Percentiles rank a stretch among this genome's conserved stretches.
These are phyloP conservation scores for Parambassis ranga DNA, from an alignment of 2,797 vertebrate species.

Conservation along the genomic window DNA sequence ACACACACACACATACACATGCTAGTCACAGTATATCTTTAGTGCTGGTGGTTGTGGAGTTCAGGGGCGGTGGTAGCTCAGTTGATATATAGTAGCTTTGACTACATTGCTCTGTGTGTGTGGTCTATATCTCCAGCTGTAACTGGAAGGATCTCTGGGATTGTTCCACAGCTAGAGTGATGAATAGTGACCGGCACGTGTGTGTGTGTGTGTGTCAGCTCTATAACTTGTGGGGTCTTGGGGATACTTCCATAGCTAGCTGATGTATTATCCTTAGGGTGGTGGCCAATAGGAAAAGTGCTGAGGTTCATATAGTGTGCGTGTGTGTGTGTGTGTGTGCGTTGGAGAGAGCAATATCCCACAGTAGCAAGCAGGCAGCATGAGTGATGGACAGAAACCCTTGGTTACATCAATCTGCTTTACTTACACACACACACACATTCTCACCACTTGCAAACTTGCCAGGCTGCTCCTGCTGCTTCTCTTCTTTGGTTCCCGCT, in stretches of 20 bases:
- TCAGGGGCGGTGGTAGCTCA: slow-evolving; percentile 18
- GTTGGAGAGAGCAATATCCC: slow-evolving; percentile 57
- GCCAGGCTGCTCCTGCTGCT: slow-evolving; percentile 8
- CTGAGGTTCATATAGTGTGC: slow-evolving; percentile 72
- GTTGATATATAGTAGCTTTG: slow-evolving; percentile 46
- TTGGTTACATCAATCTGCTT: slow-evolving; percentile 71
- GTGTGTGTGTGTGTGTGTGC: slow-evolving; percentile 34
- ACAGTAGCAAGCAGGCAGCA: slow-evolving; percentile 40
- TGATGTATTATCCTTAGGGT: slow-evolving; percentile 70
- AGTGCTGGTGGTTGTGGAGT: slow-evolving; percentile 18
- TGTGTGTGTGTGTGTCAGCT: slow-evolving; percentile 24
- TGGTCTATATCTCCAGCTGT: slow-evolving; percentile 22
- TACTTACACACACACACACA: slow-evolving; percentile 16
- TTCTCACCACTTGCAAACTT: neutral
- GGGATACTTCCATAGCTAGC: slow-evolving; percentile 42
- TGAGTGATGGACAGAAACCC: slow-evolving; percentile 75
- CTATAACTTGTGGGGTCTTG: slow-evolving; percentile 65
- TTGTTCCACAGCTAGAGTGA: slow-evolving; percentile 49
- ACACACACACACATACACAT: slow-evolving; percentile 1
- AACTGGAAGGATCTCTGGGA: slow-evolving; percentile 40
- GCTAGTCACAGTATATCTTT: slow-evolving; percentile 26
- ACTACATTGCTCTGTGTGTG: slow-evolving; percentile 5
- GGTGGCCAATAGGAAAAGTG: slow-evolving; percentile 68
- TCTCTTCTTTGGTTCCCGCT: too few relatives aligned
- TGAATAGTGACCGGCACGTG: slow-evolving; percentile 36